phyloP scores from a whole-genome alignment of 2,888 invertebrate genomes.

The Hirtodrosophila cameraria region DNA sequence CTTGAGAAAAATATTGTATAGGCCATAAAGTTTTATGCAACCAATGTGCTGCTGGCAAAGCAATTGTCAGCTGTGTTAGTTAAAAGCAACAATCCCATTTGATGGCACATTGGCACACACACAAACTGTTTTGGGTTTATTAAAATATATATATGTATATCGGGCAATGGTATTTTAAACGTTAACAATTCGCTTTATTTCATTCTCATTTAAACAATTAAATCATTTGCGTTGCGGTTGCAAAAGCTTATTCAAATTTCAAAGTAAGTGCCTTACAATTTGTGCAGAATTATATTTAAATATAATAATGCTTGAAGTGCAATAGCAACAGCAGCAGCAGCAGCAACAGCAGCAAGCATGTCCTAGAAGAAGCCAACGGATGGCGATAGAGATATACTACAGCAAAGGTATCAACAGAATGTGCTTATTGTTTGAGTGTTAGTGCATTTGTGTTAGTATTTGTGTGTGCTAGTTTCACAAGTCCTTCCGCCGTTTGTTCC shows the following conservation, averaged over 20 bases:
- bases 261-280: constrained; percentile 35
- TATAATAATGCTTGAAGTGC: constrained; percentile 40
- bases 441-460: constrained; percentile 14
- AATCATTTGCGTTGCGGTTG: constrained; percentile 41
- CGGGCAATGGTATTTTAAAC: constrained; percentile 14
- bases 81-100: constrained; percentile 39
- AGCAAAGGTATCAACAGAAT: constrained; percentile 51
- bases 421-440: constrained; percentile 20
- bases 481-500: constrained; percentile 31
- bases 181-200: constrained; percentile 33
- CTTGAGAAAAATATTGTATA: constrained; percentile 64
- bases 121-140: constrained; percentile 13
- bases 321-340: constrained; percentile 4
- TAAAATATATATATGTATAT: no score
- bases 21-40: constrained; percentile 66
- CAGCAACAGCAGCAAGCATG: constrained; percentile 1
- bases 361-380: constrained; percentile 28
- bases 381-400: constrained; percentile 26
- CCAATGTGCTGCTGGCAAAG: constrained; percentile 63
- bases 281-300: constrained; percentile 63
- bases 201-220: constrained; percentile 62
- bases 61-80: constrained; percentile 66
- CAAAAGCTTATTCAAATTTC: constrained; percentile 49
- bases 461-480: constrained; percentile 26
- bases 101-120: constrained; percentile 23